Base-by-base conservation (phyloP, 2,113 vertebrate genomes). In the Otocyon megalotis region DNA sequence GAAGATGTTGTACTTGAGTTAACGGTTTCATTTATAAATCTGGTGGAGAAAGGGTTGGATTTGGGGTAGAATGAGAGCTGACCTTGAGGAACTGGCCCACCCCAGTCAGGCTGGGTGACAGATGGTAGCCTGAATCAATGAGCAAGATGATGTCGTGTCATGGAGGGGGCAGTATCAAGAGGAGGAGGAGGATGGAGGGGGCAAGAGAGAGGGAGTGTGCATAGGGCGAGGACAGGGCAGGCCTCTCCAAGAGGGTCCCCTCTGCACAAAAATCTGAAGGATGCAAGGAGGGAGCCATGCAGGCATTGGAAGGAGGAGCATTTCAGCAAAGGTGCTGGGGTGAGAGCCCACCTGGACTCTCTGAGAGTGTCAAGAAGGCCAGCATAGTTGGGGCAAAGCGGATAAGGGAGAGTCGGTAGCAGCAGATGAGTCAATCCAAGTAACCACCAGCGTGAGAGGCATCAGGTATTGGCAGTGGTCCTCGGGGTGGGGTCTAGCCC, bases 391-490 rank as follows among this genome's bases (percentile, higher is more conserved):
- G 17, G 60, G 16, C 88, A 14, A 32, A n/a, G 37, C 3, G 26
- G 67, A 22, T 11, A 10, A 16, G 4, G 12, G 62, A 13, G 62
- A 26, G 24, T 7, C 2, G 8, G 50, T 5, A 5, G 63, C 37
- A 20, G 35, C 22, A 54, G 9, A 28, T 32, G 32, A n/a, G 24
- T 48, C 72, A 26, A 71, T 60, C 79, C 24, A 4, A 5, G 13
- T 48, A 35, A 17, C 0, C 0, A 32, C 74, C 58, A 35, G 30
- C 43, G 7, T 0, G 32, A 16, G 26, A 19, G 11, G 12, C 0
- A 0, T 48, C 30, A 19, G 9, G 0, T 48, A 50, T 56, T 60
- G n/a, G 77, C 37, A 1, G 3, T 74, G 26, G 32, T 5, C 12
- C 19, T 48, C 0, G 6, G 19, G 4, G 24, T 54, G 17, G 9